Evolutionary conservation across 2,888 invertebrate species (phyloP).

Genomic region (Andrena flavipes): DNA sequence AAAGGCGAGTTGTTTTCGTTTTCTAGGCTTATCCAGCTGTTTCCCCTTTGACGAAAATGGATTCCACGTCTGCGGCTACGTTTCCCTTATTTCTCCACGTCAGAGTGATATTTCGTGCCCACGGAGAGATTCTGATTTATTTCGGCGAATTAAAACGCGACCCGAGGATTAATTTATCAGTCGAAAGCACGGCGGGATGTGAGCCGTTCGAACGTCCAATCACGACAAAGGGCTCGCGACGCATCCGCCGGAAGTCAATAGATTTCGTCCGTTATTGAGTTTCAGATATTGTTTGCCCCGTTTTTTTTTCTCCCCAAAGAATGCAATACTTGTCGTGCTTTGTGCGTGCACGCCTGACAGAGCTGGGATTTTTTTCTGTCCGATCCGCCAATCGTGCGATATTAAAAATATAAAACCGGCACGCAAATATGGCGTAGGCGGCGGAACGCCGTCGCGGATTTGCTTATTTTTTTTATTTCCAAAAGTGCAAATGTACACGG

Average conservation of each 20-base stretch:
- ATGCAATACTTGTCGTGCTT: background rate
- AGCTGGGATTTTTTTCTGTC: constrained; percentile 1
- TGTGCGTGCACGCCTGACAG: background rate
- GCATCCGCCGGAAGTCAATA: constrained; percentile 46
- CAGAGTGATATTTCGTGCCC: constrained; percentile 18
- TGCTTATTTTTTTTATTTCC: constrained; percentile 16
- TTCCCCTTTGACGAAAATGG: background rate
- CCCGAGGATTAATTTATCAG: constrained; percentile 21
- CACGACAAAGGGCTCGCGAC: constrained; percentile 28
- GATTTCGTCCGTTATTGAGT: constrained; percentile 27
- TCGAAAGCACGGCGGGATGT: constrained; percentile 9
- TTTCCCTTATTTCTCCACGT: background rate
- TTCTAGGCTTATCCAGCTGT: background rate
- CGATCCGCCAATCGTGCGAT: constrained; percentile 16
- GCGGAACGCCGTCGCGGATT: background rate
- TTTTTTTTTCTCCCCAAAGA: background rate
- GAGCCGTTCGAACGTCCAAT: constrained; percentile 14
- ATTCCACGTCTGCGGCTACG: background rate
- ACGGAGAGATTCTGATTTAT: constrained; percentile 2
- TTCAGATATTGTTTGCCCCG: constrained; percentile 17
- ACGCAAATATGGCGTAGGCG: background rate
- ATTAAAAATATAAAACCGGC: constrained; percentile 28
- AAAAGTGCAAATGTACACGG: constrained; percentile 3
- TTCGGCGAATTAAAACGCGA: constrained; percentile 21
- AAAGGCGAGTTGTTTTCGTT: background rate